phyloP scores from a whole-genome alignment of 2,888 invertebrate genomes.

The Leucozona laternaria region DNA sequence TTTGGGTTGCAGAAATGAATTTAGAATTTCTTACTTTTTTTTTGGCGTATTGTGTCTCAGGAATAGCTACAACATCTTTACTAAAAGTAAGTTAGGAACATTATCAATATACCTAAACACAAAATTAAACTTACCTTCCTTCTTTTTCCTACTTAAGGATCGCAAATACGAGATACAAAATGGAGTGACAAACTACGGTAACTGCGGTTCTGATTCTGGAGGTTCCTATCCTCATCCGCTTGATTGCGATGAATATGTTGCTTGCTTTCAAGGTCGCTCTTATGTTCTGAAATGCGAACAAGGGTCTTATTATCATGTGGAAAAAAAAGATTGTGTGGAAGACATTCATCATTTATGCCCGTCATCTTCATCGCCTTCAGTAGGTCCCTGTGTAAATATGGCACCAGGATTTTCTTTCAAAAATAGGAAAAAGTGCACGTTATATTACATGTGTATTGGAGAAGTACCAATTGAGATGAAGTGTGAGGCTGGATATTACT shows the following conservation, averaged over 20 bases:
- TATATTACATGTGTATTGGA: constrained; percentile 1
- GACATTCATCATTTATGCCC: background rate
- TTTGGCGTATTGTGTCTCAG: background rate
- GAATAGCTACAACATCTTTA: background rate
- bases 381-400: background rate
- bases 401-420: background rate
- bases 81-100: background rate
- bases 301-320: background rate
- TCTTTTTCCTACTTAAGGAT: background rate
- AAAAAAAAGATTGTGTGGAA: background rate
- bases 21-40: background rate
- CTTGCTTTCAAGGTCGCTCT: background rate
- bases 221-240: background rate
- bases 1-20: background rate
- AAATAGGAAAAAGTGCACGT: background rate
- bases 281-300: background rate
- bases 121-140: background rate
- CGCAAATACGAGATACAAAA: background rate
- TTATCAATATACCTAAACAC: background rate
- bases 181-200: background rate
- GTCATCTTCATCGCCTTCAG: background rate
- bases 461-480: background rate
- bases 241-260: background rate
- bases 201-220: background rate
- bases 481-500: background rate